These are phyloP conservation scores for Diorhabda carinulata DNA, from an alignment of 1,140 invertebrate genomes.

Conservation along the genomic window DNA sequence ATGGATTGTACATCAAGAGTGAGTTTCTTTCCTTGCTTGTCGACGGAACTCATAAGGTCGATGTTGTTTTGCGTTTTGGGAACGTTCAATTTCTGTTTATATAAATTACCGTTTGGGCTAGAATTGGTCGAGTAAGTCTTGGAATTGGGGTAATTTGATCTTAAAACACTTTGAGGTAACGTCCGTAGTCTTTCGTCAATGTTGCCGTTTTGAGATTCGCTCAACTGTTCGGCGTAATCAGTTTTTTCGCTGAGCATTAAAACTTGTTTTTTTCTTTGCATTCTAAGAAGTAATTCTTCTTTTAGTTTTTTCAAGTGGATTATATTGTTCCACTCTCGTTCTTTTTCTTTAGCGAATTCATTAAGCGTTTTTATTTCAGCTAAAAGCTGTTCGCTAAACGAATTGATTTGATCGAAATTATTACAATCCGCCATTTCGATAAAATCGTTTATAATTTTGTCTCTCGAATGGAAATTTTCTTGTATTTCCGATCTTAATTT, in stretches of 20 bases:
- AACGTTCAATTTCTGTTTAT: slow-evolving; percentile 32
- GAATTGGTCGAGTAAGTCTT: slow-evolving; percentile 13
- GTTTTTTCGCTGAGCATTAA: slow-evolving; percentile 42
- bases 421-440: slow-evolving; percentile 55
- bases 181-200: slow-evolving; percentile 1
- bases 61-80: slow-evolving; percentile 43
- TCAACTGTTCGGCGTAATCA: slow-evolving; percentile 17
- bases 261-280: slow-evolving; percentile 64
- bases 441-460: slow-evolving; percentile 58
- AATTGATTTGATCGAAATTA: slow-evolving; percentile 57
- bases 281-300: slow-evolving; percentile 68
- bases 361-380: slow-evolving; percentile 63
- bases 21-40: slow-evolving; percentile 57
- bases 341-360: slow-evolving; percentile 68
- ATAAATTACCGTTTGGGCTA: slow-evolving; percentile 18
- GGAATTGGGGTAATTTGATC: slow-evolving; percentile 25
- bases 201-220: slow-evolving; percentile 11
- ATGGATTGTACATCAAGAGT: slow-evolving; percentile 77
- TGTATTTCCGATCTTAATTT: slow-evolving; percentile 54
- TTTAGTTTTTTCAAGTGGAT: slow-evolving; percentile 74
- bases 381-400: slow-evolving; percentile 56
- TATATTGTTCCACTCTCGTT: slow-evolving; percentile 80
- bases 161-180: slow-evolving; percentile 30
- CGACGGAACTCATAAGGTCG: slow-evolving; percentile 49
- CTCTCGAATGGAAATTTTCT: slow-evolving; percentile 53